Evolutionary conservation across 2,113 vertebrate species (phyloP), one percentile per base, ranked within the genome.

Genomic region (Onychorhynchus coronatus): DNA sequence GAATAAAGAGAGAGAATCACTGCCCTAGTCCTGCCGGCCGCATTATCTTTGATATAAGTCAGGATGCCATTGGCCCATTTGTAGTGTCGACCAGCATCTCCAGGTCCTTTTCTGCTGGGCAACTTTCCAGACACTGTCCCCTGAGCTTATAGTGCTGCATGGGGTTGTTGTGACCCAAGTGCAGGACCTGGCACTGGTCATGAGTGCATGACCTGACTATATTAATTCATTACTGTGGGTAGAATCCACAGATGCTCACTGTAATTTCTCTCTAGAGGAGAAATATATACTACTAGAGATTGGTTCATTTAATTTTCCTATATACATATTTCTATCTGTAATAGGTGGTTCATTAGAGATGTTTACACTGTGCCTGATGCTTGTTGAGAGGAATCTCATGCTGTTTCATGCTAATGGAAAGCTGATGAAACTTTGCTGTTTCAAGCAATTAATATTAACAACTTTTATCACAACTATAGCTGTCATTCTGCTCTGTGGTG

Each of bases 381-480:
- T 90, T 6, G 0, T 62, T 85, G 67, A 76, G 63, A 92, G n/a
- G 50, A 88, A 83, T 77, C 67, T 93, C 85, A 80, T 77, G 88
- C 78, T 83, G 85, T 90, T 93, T 93, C 59, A 74, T 62, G 76
- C 33, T 96, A 95, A 91, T 90, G 62, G 75, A 83, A 96, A 91
- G 67, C 70, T 96, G 88, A 95, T 88, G 88, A 94, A 83, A 93
- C 73, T 93, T 91, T 79, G 25, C 41, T 68, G 71, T 85, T 96
- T 89, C 58, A 66, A 85, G 62, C 85, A 91, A 95, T 85, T 91
- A 89, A 85, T 90, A 93, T 87, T 92, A 96, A 89, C 73, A 91
- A 49, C 61, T 95, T 91, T 85, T 90, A 67, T 94, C 79, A 70
- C 49, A 71, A 61, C 44, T 76, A 13, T 75, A 72, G 44, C 46